Conservation (phyloP, 2,113 vertebrate species). For the Pavo muticus region DNA sequence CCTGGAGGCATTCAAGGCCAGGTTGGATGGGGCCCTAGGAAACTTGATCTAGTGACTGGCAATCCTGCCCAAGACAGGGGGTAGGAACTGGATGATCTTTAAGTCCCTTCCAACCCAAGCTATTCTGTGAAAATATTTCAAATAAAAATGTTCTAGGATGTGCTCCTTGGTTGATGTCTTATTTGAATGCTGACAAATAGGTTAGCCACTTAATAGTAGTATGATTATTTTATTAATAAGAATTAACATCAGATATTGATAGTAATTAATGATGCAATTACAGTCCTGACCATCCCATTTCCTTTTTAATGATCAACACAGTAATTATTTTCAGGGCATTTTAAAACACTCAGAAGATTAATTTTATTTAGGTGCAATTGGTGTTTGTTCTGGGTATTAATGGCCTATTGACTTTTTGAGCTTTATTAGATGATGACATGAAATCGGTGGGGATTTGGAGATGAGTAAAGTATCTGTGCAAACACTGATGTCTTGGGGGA, state of each 20-base stretch:
- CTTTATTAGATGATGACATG: neutral
- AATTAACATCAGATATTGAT: neutral
- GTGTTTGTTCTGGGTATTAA: slow-evolving; percentile 31
- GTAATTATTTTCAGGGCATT: neutral
- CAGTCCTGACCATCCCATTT: neutral
- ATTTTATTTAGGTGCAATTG: neutral
- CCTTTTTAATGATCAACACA: neutral
- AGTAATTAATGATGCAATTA: neutral
- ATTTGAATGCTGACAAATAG: neutral
- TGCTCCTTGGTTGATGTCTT: neutral
- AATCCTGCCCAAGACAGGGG: neutral
- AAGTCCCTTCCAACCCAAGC: neutral
- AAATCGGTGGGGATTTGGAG: slow-evolving; percentile 46
- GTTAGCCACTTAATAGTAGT: neutral
- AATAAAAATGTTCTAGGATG: neutral
- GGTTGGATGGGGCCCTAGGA: neutral
- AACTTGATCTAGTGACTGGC: neutral
- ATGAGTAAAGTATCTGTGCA: slow-evolving; percentile 7
- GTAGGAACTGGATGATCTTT: neutral
- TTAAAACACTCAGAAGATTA: slow-evolving; percentile 12
- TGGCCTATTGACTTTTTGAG: slow-evolving; percentile 13
- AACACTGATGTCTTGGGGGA: neutral
- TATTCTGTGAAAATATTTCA: neutral
- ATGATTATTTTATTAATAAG: neutral
- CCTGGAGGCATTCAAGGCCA: neutral